Base-by-base conservation (phyloP, 2,113 vertebrate species). In the Hemiprocne comata region DNA sequence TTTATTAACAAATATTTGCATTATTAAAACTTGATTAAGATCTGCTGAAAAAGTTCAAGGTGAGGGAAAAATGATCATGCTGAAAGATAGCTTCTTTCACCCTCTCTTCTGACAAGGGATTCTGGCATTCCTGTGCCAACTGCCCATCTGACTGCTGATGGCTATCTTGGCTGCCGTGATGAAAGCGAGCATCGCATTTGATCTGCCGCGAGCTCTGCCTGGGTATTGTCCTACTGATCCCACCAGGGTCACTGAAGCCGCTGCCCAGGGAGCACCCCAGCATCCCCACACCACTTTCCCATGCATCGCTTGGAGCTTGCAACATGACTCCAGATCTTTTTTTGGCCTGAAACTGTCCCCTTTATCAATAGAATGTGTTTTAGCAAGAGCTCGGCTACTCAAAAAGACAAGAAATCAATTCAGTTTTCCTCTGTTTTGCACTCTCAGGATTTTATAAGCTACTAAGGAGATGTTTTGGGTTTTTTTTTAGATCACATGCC, bases 51-150 rank as follows among this genome's bases (percentile, higher is more conserved):
- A 94, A 85, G 78, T 55, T 62, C 71, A 42, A 92, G 60, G 85
- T 66, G 46, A 94, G 64, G 64, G 78, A 2, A 92, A 89, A 96
- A 95, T 23, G 81, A 69, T 75, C 60, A 33, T 0, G 28, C 50
- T 96, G 80, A 95, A 74, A 94, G 94, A 87, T 10, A 25, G 36
- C 20, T 93, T 92, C 95, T 94, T 64, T 95, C 92, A 90, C 18
- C 14, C 58, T 85, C 46, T n/a, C 46, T 77, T 76, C 79, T 46
- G 82, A 77, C 25, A 44, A 71, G 51, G 65, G 40, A 17, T 62
- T 42, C 93, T 9, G 29, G 38, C 90, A 94, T 94, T 94, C 94
- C 95, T 73, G 70, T 53, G 93, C 90, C 95, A 95, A 73, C 53
- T 36, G 75, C 33, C 34, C 1, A 50, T 57, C 85, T 77, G 90